Percentiles rank a stretch among this genome's conserved stretches.
These are phyloP conservation scores for Puntigrus tetrazona DNA, from an alignment of 2,113 vertebrate genomes.

Conservation along the genomic window DNA sequence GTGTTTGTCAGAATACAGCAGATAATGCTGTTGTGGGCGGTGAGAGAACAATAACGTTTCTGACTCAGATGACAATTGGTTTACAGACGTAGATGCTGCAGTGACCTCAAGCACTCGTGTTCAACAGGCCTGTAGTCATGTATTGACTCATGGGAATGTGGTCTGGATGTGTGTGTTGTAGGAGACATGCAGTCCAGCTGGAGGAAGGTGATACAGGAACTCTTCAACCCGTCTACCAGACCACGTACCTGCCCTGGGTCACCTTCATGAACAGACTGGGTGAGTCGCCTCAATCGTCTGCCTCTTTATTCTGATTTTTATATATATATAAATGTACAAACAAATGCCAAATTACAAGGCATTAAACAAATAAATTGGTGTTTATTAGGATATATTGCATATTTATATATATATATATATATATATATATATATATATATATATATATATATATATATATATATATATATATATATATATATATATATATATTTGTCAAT, in stretches of 20 bases:
- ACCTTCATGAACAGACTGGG: conserved; percentile 84
- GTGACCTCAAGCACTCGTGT: not conserved
- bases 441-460: too few species aligned
- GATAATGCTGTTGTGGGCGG: not conserved
- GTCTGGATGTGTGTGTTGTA: conserved; percentile 60
- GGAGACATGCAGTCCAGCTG: conserved; percentile 83
- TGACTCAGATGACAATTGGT: not conserved
- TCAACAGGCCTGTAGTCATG: not conserved
- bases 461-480: too few species aligned
- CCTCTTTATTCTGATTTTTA: not conserved
- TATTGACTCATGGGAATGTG: not conserved
- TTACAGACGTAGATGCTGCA: not conserved
- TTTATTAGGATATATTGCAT: too few species aligned
- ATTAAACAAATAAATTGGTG: too few species aligned
- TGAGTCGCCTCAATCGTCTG: conserved; percentile 58
- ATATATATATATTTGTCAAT: too few species aligned
- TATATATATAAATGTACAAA: too few species aligned
- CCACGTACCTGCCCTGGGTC: conserved; percentile 83
- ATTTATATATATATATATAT: too few species aligned
- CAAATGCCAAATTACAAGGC: too few species aligned
- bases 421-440: too few species aligned
- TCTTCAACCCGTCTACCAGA: conserved; percentile 82
- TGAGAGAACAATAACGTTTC: not conserved
- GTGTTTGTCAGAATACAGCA: not conserved
- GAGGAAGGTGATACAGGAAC: conserved; percentile 89